A percentile compares a stretch with the other conserved stretches of the same genome.
Evolutionary conservation across 2,888 invertebrate species (phyloP).

Genomic region (Tachina fera): DNA sequence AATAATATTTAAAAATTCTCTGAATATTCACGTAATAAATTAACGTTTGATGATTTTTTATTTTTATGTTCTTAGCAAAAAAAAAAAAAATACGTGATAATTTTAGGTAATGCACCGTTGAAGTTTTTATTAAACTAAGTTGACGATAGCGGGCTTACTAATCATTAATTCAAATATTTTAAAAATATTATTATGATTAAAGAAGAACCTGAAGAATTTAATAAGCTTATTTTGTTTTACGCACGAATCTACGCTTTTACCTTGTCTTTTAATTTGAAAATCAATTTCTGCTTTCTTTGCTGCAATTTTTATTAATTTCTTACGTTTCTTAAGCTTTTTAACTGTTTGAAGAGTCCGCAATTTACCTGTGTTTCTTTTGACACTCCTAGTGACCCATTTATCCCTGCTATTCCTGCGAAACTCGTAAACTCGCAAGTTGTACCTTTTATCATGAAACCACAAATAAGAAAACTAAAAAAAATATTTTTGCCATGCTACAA

Average conservation of each 20-base stretch:
- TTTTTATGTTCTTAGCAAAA: background rate
- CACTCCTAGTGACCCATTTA: slow-evolving; percentile 13
- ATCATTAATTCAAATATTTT: background rate
- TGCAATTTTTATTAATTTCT: background rate
- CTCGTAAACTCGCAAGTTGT: background rate
- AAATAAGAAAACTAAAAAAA: background rate
- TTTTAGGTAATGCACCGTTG: background rate
- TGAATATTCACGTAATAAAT: background rate
- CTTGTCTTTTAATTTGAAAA: background rate
- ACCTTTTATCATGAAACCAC: background rate
- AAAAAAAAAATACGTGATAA: background rate
- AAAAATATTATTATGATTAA: background rate
- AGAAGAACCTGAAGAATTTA: too few relatives aligned
- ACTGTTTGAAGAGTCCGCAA: background rate
- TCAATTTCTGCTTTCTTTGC: background rate
- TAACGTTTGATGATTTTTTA: too few relatives aligned
- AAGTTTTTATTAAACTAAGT: background rate
- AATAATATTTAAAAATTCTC: background rate
- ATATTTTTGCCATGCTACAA: background rate
- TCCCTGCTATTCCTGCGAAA: background rate
- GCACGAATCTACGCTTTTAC: background rate
- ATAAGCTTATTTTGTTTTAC: background rate
- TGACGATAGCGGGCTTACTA: background rate
- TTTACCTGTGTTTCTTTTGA: background rate
- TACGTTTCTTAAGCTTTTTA: background rate